phyloP scores from a whole-genome alignment of 1,140 invertebrate genomes.

The Scylla paramamosain region DNA sequence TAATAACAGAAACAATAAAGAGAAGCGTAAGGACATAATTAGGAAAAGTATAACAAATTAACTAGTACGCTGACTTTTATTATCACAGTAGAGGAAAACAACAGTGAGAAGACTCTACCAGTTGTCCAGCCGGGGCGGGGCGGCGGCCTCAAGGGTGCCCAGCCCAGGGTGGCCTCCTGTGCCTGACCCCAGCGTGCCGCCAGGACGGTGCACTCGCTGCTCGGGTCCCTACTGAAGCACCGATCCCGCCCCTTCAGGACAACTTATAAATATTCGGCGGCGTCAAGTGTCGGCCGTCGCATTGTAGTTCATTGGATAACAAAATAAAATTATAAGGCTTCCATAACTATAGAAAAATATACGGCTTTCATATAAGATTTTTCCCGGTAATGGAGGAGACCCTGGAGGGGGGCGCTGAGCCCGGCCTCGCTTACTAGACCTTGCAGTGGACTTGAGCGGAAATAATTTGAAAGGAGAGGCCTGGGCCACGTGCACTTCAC shows the following conservation, averaged over 20 bases:
- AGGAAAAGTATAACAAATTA: conserved; percentile 59
- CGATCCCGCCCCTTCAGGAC: neutral
- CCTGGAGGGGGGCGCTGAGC: neutral
- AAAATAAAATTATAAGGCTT: conserved; percentile 60
- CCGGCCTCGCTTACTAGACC: neutral
- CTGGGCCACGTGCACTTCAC: neutral
- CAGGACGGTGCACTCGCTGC: neutral
- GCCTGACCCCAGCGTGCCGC: neutral
- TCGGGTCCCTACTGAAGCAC: neutral
- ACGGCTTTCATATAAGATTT: conserved; percentile 62
- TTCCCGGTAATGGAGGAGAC: neutral
- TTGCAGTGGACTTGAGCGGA: neutral
- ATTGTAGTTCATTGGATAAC: conserved; percentile 51
- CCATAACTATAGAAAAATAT: conserved; percentile 67
- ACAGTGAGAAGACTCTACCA: conserved; percentile 54
- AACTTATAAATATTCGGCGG: conserved; percentile 25
- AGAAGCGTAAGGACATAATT: conserved; percentile 45
- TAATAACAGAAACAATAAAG: conserved; percentile 56
- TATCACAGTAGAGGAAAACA: conserved; percentile 65
- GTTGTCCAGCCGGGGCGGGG: conserved; percentile 15
- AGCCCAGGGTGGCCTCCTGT: neutral
- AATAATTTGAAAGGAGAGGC: neutral
- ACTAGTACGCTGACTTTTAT: conserved; percentile 49
- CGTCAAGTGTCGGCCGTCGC: neutral
- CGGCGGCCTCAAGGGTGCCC: neutral